A percentile compares a stretch with the other conserved stretches of the same genome.
phyloP scores from a whole-genome alignment of 2,888 invertebrate species.

The Cryptocheilus praepositus region DNA sequence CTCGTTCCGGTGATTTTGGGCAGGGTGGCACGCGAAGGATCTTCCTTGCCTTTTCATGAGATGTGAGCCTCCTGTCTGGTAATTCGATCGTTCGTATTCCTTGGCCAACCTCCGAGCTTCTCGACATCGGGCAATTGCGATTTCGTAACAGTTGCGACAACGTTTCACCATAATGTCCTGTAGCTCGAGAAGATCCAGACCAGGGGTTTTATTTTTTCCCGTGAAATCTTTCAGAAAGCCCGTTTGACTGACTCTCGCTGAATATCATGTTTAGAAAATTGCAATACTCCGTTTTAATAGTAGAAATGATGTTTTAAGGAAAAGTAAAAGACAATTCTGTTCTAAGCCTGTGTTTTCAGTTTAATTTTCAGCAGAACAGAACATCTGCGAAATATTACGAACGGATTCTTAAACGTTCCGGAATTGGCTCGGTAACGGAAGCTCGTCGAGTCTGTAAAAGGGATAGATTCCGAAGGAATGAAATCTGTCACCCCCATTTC shows the following conservation, averaged over 20 bases:
- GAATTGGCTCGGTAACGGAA: background rate
- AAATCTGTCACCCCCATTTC: background rate
- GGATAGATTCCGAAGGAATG: conserved; percentile 11
- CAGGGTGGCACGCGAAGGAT: conserved; percentile 20
- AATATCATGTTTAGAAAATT: no score
- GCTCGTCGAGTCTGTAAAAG: background rate
- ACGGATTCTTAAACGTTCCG: background rate
- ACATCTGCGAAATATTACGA: background rate
- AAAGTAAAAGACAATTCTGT: no score
- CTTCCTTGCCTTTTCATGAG: conserved; percentile 37
- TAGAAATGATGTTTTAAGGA: no score
- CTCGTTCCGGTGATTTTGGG: conserved; percentile 28
- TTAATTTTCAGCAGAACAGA: no score
- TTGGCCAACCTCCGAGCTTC: conserved; percentile 32
- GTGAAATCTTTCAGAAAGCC: no score
- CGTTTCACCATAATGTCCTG: conserved; percentile 39
- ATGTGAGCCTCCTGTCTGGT: conserved; percentile 31
- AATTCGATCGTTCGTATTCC: conserved; percentile 42
- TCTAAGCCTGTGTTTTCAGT: no score
- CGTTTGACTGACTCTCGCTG: no score
- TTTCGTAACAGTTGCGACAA: conserved; percentile 43
- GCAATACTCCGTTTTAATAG: no score
- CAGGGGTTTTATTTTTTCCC: background rate
- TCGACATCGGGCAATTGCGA: conserved; percentile 40
- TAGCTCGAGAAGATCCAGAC: conserved; percentile 22